These are phyloP conservation scores for Mesocentrotus franciscanus DNA, from an alignment of 53 echinoderm and acorn worm genomes.

Conservation along the genomic window DNA sequence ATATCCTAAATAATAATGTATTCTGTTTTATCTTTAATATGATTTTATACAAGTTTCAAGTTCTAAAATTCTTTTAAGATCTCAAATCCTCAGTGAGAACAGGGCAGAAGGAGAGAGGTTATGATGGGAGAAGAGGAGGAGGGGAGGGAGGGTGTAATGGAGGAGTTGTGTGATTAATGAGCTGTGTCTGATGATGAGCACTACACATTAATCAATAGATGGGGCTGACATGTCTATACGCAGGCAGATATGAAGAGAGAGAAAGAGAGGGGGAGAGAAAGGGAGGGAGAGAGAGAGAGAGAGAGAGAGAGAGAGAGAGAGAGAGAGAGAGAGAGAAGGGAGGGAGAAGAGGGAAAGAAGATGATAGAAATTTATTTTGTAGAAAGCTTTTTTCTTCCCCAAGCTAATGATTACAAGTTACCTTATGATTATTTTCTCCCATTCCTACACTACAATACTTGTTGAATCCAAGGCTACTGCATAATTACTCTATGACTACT, in stretches of 20 bases:
- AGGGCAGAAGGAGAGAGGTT: neutral
- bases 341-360: neutral
- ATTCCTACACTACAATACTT: neutral
- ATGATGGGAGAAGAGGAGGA: neutral
- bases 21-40: too few species aligned
- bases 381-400: neutral
- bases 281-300: neutral
- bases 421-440: neutral
- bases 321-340: neutral
- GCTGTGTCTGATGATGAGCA: constrained; percentile 45
- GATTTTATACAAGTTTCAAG: too few species aligned
- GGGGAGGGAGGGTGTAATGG: constrained; percentile 8
- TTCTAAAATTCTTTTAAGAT: too few species aligned
- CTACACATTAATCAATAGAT: constrained; percentile 43
- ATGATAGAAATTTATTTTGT: neutral
- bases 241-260: neutral
- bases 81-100: too few species aligned
- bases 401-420: neutral
- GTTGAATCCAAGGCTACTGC: too few species aligned
- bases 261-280: neutral
- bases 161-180: constrained; percentile 35
- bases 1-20: too few species aligned
- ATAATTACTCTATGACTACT: too few species aligned
- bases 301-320: neutral
- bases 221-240: constrained; percentile 18